These are phyloP conservation scores for Craseonycteris thonglongyai DNA, from an alignment of 2,113 vertebrate species.

Conservation along the genomic window DNA sequence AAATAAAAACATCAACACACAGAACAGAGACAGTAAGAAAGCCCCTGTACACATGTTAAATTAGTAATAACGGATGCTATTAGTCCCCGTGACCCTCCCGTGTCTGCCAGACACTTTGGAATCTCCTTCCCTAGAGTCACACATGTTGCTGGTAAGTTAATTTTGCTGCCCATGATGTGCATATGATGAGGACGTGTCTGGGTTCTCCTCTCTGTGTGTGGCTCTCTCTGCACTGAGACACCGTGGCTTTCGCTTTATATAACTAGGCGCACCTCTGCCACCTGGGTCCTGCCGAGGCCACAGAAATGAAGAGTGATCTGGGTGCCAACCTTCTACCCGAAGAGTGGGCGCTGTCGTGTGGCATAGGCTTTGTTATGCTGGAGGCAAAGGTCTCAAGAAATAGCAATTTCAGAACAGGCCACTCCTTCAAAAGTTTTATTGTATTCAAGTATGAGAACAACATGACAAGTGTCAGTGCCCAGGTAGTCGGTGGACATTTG, in stretches of 20 bases:
- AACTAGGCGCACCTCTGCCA: background rate
- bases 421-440: background rate
- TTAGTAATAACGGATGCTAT: background rate
- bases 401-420: background rate
- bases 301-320: constrained; percentile 3
- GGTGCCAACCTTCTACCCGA: background rate
- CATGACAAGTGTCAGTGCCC: background rate
- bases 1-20: background rate
- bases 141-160: background rate
- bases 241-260: background rate
- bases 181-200: background rate
- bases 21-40: background rate
- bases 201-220: background rate
- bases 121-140: background rate
- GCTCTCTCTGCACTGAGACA: background rate
- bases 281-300: background rate
- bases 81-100: background rate
- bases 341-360: background rate
- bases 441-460: background rate
- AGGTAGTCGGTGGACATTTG: background rate
- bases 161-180: background rate
- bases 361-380: background rate
- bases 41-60: background rate
- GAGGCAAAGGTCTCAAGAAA: background rate
- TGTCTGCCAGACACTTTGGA: background rate